phyloP scores from a whole-genome alignment of 1,140 invertebrate genomes.

The Ridgeia piscesae region DNA sequence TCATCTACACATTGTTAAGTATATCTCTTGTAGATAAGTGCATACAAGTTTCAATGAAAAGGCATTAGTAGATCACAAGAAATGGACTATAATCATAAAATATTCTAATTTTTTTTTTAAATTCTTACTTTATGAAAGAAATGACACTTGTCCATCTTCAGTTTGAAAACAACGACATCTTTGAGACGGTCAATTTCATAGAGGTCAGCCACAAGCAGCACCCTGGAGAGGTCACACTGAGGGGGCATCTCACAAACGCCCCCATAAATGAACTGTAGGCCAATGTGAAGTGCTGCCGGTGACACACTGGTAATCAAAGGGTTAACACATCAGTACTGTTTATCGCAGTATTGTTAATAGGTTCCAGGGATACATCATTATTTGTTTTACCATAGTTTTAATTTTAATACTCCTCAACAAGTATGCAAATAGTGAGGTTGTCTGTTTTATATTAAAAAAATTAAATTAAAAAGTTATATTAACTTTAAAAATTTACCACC shows the following conservation, averaged over 20 bases:
- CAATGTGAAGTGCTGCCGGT: conserved; percentile 82
- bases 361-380: background rate
- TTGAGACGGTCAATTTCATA: conserved; percentile 84
- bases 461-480: too few relatives aligned
- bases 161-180: conserved; percentile 81
- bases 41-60: too few relatives aligned
- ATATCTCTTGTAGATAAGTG: too few relatives aligned
- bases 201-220: conserved; percentile 84
- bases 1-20: too few relatives aligned
- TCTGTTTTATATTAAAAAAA: too few relatives aligned
- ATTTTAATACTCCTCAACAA: too few relatives aligned
- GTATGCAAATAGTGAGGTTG: too few relatives aligned
- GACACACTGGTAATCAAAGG: conserved; percentile 65
- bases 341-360: background rate
- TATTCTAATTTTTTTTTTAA: too few relatives aligned
- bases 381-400: too few relatives aligned
- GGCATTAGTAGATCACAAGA: too few relatives aligned
- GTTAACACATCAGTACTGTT: background rate
- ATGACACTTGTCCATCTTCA: conserved; percentile 88
- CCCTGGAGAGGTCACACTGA: conserved; percentile 79
- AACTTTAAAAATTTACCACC: too few relatives aligned
- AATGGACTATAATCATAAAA: too few relatives aligned
- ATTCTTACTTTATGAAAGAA: conserved; percentile 81
- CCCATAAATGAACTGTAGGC: conserved; percentile 88
- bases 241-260: conserved; percentile 82